Conservation (phyloP, 2,888 invertebrate genomes). For the Latheticus oryzae region DNA sequence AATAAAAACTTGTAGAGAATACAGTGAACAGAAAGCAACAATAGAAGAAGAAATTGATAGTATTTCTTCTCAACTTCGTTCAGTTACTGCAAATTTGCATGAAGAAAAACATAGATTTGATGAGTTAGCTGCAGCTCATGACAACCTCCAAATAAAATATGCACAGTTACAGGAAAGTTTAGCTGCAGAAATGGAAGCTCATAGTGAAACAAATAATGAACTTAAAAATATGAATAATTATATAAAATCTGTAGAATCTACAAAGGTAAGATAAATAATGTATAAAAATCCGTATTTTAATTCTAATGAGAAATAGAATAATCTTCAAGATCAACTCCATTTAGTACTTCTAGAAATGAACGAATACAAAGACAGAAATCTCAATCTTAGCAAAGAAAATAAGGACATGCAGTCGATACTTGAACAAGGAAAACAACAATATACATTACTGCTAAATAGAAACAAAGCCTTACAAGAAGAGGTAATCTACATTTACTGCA, state of each 20-base stretch:
- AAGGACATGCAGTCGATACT: conserved; percentile 13
- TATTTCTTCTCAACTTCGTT: conserved; percentile 19
- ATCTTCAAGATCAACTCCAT: conserved; percentile 45
- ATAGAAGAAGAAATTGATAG: conserved; percentile 27
- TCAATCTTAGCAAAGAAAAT: conserved; percentile 5
- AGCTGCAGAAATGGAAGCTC: background rate
- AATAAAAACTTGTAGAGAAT: conserved; percentile 15
- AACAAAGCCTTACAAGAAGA: conserved; percentile 14
- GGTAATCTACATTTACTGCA: background rate
- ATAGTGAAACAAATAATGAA: conserved; percentile 8
- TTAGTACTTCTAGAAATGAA: conserved; percentile 42
- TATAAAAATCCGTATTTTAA: background rate
- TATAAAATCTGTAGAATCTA: conserved; percentile 3
- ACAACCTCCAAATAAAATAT: conserved; percentile 7
- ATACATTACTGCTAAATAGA: background rate
- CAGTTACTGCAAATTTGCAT: conserved; percentile 24
- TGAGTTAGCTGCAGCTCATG: conserved; percentile 20
- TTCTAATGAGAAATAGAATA: no score
- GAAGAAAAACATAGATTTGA: conserved; percentile 18
- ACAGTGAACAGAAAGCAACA: conserved; percentile 21
- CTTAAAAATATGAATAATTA: conserved; percentile 7
- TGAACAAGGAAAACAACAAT: conserved; percentile 21
- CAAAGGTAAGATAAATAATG: conserved; percentile 13
- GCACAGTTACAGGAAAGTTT: conserved; percentile 2
- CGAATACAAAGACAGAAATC: conserved; percentile 30